Conservation (phyloP, 1,140 invertebrate species). For the Drosophila tsacasi region DNA sequence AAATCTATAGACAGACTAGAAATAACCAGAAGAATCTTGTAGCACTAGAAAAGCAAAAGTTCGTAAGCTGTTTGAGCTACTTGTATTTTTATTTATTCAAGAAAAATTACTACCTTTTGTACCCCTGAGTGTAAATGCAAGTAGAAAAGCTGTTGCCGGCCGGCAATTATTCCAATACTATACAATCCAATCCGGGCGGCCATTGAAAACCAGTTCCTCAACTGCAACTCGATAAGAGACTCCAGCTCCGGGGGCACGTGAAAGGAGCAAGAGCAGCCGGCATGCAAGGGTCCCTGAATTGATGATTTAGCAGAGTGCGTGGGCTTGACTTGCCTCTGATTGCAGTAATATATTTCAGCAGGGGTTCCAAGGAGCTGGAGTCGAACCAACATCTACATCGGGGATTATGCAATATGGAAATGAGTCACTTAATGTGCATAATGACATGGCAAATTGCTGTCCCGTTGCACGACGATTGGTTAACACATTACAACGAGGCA, state of each 20-base stretch:
- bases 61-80: too few species aligned
- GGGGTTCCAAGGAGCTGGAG: slow-evolving; percentile 15
- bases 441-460: slow-evolving; percentile 42
- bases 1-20: background rate
- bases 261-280: slow-evolving; percentile 31
- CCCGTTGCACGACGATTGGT: slow-evolving; percentile 32
- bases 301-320: slow-evolving; percentile 27
- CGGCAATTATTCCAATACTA: slow-evolving; percentile 30
- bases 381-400: slow-evolving; percentile 15
- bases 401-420: slow-evolving; percentile 50
- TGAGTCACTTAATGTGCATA: slow-evolving; percentile 50
- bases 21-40: background rate
- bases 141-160: slow-evolving; percentile 43
- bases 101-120: background rate
- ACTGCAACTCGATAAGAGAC: slow-evolving; percentile 40
- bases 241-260: slow-evolving; percentile 2
- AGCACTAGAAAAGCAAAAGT: background rate
- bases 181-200: slow-evolving; percentile 33
- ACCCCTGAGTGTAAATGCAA: background rate
- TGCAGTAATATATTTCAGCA: slow-evolving; percentile 42
- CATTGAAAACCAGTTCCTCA: slow-evolving; percentile 46
- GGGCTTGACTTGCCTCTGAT: slow-evolving; percentile 46
- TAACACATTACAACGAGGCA: slow-evolving; percentile 16
- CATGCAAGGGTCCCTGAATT: slow-evolving; percentile 12
- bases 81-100: background rate